A percentile compares a stretch with the other conserved stretches of the same genome.
Evolutionary conservation across 2,888 invertebrate genomes (phyloP).

Genomic region (Pimpla rufipes): DNA sequence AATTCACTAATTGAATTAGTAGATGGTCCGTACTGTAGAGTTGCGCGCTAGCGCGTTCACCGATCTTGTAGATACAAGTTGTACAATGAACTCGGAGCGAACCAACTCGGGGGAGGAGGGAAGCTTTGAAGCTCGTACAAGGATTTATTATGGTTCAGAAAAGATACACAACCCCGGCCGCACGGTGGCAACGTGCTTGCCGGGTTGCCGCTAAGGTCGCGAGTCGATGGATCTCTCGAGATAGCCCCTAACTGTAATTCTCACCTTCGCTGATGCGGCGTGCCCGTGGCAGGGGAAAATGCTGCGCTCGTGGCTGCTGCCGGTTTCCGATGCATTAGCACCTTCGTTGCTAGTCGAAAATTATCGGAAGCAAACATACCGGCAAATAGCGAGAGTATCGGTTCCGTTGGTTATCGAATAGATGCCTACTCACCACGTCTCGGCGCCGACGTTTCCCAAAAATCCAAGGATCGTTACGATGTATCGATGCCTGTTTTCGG

Average conservation of each 20-base stretch:
- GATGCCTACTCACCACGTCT: neutral
- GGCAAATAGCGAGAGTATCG: constrained; percentile 51
- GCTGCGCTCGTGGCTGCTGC: constrained; percentile 43
- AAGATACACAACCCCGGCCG: constrained; percentile 42
- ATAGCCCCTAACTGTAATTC: constrained; percentile 76
- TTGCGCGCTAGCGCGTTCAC: constrained; percentile 17
- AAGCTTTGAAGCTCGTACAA: constrained; percentile 39
- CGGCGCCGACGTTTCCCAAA: neutral
- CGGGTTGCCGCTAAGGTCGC: constrained; percentile 62
- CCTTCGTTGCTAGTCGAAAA: constrained; percentile 67
- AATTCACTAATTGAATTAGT: constrained; percentile 76
- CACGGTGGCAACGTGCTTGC: constrained; percentile 39
- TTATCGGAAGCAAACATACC: constrained; percentile 79
- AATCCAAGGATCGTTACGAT: neutral
- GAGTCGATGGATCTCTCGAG: constrained; percentile 72
- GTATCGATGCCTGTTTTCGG: neutral
- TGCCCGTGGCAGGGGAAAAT: constrained; percentile 17
- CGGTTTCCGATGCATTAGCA: constrained; percentile 76
- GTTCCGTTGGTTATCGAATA: constrained; percentile 55
- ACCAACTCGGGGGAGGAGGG: constrained; percentile 9
- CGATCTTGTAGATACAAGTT: constrained; percentile 48
- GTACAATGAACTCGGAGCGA: constrained; percentile 40
- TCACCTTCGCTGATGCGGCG: constrained; percentile 73
- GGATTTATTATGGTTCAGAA: constrained; percentile 51
- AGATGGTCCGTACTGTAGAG: constrained; percentile 36